Conservation (phyloP, 2,113 vertebrate species). For the Thunnus maccoyii region DNA sequence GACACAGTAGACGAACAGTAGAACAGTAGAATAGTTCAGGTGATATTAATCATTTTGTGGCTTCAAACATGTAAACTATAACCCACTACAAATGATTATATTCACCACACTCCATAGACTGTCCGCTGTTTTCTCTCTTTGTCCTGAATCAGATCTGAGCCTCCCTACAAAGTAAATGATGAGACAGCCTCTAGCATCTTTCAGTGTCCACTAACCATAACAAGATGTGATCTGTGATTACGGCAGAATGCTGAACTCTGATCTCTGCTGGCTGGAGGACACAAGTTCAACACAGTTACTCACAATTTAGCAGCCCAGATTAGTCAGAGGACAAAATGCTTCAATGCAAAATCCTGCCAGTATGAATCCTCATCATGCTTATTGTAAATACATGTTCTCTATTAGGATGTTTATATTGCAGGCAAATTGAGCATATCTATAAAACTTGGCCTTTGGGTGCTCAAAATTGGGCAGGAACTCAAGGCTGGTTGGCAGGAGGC, state of each 20-base stretch:
- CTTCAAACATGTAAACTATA: neutral
- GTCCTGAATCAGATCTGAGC: constrained; percentile 22
- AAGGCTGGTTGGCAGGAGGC: constrained; percentile 4
- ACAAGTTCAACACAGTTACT: constrained; percentile 72
- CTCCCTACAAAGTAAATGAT: constrained; percentile 28
- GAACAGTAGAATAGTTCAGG: neutral
- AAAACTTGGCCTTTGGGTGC: constrained; percentile 27
- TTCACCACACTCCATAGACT: neutral
- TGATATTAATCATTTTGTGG: constrained; percentile 2
- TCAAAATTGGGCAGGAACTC: constrained; percentile 1
- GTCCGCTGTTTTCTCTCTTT: neutral
- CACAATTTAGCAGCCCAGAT: constrained; percentile 60
- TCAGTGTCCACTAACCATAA: constrained; percentile 69
- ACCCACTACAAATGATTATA: constrained; percentile 2
- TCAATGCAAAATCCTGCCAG: constrained; percentile 45
- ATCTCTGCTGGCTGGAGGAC: constrained; percentile 76
- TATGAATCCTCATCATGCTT: constrained; percentile 61
- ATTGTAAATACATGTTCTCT: constrained; percentile 38
- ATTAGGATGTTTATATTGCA: constrained; percentile 64
- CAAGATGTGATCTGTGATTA: constrained; percentile 76
- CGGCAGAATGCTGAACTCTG: constrained; percentile 77
- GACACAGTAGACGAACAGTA: neutral
- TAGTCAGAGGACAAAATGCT: constrained; percentile 60
- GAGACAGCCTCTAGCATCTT: constrained; percentile 46
- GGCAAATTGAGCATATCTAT: constrained; percentile 47